Conservation (phyloP, 1,140 invertebrate genomes). For the Halesus radiatus region DNA sequence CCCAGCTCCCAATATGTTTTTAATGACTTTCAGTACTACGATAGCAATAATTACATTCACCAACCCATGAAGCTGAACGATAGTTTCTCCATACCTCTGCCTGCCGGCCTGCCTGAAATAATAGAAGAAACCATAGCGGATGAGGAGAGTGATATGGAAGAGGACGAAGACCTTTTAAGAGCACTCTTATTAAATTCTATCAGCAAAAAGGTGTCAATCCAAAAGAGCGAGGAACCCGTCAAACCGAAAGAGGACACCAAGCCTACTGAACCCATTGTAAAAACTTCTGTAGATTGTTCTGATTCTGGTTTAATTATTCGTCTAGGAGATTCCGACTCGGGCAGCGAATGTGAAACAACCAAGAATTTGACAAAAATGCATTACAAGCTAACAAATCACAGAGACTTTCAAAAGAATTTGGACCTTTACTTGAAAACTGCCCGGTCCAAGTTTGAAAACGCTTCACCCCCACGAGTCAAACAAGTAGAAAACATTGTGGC, state of each 20-base stretch:
- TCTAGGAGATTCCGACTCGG: slow-evolving; percentile 67
- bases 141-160: slow-evolving; percentile 48
- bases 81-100: not conserved
- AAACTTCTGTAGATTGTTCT: not conserved
- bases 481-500: slow-evolving; percentile 54
- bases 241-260: not conserved
- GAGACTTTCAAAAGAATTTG: slow-evolving; percentile 66
- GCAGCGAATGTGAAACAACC: slow-evolving; percentile 67
- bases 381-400: slow-evolving; percentile 64
- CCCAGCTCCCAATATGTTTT: slow-evolving; percentile 16
- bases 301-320: slow-evolving; percentile 62
- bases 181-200: slow-evolving; percentile 67
- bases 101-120: not conserved
- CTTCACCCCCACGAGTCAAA: slow-evolving; percentile 59
- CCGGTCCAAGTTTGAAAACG: slow-evolving; percentile 63
- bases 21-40: slow-evolving; percentile 43
- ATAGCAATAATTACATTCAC: slow-evolving; percentile 41
- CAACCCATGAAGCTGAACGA: slow-evolving; percentile 18
- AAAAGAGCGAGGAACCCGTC: not conserved
- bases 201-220: slow-evolving; percentile 1
- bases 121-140: not conserved
- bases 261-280: not conserved
- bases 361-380: slow-evolving; percentile 70
- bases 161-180: slow-evolving; percentile 67
- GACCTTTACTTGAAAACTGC: slow-evolving; percentile 66